phyloP scores from a whole-genome alignment of 2,888 invertebrate species.

The Xanthorhoe spadicearia region DNA sequence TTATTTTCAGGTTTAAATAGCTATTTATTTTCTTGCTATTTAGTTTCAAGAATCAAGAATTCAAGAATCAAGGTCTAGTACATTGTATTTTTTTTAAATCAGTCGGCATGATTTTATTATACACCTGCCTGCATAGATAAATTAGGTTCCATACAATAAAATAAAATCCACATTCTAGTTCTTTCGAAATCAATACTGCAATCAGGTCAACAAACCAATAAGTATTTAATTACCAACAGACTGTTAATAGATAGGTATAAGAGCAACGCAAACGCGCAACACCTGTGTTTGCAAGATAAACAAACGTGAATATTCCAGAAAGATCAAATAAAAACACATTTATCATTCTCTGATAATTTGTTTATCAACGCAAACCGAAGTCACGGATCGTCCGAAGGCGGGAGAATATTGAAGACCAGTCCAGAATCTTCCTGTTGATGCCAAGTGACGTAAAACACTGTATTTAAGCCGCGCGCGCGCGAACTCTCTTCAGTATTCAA shows the following conservation, averaged over 20 bases:
- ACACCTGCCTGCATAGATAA: too few species aligned
- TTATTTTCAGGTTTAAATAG: too few species aligned
- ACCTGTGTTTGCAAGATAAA: background rate
- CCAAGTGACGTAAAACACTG: slow-evolving; percentile 23
- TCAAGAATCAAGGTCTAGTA: too few species aligned
- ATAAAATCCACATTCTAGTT: too few species aligned
- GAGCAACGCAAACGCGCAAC: background rate
- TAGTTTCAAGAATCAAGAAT: too few species aligned
- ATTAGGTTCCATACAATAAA: too few species aligned
- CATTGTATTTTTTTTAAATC: too few species aligned
- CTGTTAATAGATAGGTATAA: background rate
- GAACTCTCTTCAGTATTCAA: slow-evolving; percentile 5
- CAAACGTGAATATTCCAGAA: background rate
- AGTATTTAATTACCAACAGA: too few species aligned
- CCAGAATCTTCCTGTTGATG: slow-evolving; percentile 30
- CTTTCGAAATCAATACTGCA: too few species aligned
- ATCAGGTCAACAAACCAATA: too few species aligned
- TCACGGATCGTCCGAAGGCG: slow-evolving; percentile 8
- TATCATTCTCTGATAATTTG: slow-evolving; percentile 1
- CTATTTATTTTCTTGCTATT: too few species aligned
- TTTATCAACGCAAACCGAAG: slow-evolving; percentile 9
- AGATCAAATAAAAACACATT: background rate
- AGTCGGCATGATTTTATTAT: too few species aligned
- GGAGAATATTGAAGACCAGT: slow-evolving; percentile 12
- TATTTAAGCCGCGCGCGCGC: slow-evolving; percentile 21